Base-by-base conservation (phyloP, 1,140 invertebrate genomes). In the Atta texana region DNA sequence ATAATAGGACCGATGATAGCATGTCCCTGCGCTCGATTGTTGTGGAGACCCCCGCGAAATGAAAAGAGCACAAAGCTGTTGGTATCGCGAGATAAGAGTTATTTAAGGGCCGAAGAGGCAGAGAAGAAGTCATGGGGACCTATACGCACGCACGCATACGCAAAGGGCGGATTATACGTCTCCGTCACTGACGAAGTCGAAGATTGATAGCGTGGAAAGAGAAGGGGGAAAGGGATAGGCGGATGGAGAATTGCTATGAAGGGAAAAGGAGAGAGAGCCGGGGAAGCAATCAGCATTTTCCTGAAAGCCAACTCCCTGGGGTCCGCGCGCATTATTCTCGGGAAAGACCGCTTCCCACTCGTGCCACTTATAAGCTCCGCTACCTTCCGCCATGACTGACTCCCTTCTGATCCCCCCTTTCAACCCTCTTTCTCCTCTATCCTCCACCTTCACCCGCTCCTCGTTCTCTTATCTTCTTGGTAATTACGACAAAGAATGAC, bases 281-380 rank as follows among this genome's bases (percentile, higher is more conserved):
- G 86, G 86, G 91, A 93, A 92, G 93, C 93, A 94, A 94, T 94
- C 94, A 94, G 93, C 92, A 94, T 94, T 94, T 93, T 91, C 88
- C 92, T 89, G 91, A 93, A 89, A 92, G 90, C 90, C 85, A 61
- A 86, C 89, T 92, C 92, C 92, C 89, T 75, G 77, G 91, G 86
- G 90, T 91, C 82, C 68, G 81, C 86, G 81, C 86, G 93, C 91
- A 93, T 94, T 94, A 93, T 94, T 94, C 92, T 92, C 89, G 69
- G 72, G 72, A 78, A 91, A 78, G 71, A 85, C 84, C 75, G 88
- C 69, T 74, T 74, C 69, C 34, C 69, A 84, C 80, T 63, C 68
- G 80, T 84, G 68, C 80, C 80, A 84, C 80, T 84, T 84, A 84
- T 84, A 84, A 84, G 86, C 71, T 59, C 71, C 86, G 51, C 69